These are phyloP conservation scores for Parapristionchus giblindavisi DNA, from an alignment of 2,888 invertebrate genomes.

Conservation along the genomic window DNA sequence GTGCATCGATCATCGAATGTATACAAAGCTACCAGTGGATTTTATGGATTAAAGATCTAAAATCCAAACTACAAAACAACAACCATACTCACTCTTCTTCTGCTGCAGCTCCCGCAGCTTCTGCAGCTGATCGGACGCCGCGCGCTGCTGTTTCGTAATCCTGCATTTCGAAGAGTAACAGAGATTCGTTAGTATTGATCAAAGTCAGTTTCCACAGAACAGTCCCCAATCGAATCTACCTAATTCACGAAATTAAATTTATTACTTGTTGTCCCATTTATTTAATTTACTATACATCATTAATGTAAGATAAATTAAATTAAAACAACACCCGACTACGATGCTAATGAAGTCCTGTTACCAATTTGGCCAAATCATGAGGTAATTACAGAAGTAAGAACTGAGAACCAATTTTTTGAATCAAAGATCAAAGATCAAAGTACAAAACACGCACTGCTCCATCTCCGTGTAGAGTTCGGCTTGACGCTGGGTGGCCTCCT, in stretches of 20 bases:
- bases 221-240: too few relatives aligned
- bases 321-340: not conserved
- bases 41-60: too few relatives aligned
- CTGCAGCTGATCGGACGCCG: slow-evolving; percentile 10
- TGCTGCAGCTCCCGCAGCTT: slow-evolving; percentile 5
- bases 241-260: too few relatives aligned
- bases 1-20: too few relatives aligned
- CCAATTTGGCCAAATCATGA: too few relatives aligned
- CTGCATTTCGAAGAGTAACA: too few relatives aligned
- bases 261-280: too few relatives aligned
- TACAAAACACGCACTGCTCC: not conserved
- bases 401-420: not conserved
- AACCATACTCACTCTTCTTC: slow-evolving; percentile 19
- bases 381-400: not conserved
- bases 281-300: not conserved
- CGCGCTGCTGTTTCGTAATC: slow-evolving; percentile 11
- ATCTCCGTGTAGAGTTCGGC: slow-evolving; percentile 6
- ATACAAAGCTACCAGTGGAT: too few relatives aligned
- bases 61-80: too few relatives aligned
- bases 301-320: not conserved
- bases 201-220: too few relatives aligned
- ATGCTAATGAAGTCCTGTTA: not conserved
- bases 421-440: not conserved
- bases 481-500: slow-evolving; percentile 5
- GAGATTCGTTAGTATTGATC: too few relatives aligned